Evolutionary conservation across 2,113 vertebrate genomes (phyloP).

Genomic region (Mandrillus leucophaeus): DNA sequence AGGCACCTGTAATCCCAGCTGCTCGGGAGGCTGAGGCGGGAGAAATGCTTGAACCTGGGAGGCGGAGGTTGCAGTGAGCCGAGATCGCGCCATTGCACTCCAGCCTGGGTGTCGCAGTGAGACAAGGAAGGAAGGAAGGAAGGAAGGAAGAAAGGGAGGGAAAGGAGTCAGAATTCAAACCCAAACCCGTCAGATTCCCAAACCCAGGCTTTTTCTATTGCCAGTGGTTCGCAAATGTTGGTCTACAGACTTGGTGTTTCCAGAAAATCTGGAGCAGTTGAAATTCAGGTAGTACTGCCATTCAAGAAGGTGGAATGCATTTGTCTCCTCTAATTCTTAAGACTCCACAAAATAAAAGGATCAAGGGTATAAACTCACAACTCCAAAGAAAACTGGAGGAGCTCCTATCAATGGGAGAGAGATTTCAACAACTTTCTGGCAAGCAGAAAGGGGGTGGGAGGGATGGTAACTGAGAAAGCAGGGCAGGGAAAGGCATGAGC

Average conservation of each 20-base stretch:
- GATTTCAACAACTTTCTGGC: not conserved
- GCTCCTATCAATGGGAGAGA: not conserved
- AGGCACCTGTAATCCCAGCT: too few relatives aligned
- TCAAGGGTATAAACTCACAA: not conserved
- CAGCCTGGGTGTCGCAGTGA: too few relatives aligned
- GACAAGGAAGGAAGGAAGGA: too few relatives aligned
- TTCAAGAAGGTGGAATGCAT: slow-evolving; percentile 16
- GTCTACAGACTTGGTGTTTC: not conserved
- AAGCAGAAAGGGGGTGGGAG: not conserved
- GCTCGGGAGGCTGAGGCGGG: too few relatives aligned
- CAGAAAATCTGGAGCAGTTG: slow-evolving; percentile 31
- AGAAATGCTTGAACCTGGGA: too few relatives aligned
- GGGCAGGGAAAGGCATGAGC: not conserved
- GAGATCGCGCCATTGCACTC: too few relatives aligned
- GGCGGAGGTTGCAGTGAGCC: too few relatives aligned
- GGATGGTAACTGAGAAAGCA: not conserved
- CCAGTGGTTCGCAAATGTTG: slow-evolving; percentile 9
- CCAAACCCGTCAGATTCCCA: not conserved
- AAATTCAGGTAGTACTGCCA: slow-evolving; percentile 37
- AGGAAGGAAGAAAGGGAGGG: not conserved
- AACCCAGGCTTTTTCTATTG: not conserved
- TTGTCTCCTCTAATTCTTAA: slow-evolving; percentile 3
- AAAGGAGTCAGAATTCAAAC: slow-evolving; percentile 25
- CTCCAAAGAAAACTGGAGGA: not conserved
- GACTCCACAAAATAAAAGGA: not conserved